A percentile compares a stretch with the other conserved stretches of the same genome.
These are phyloP conservation scores for Oryzias dopingdopingensis DNA, from an alignment of 2,797 vertebrate species.

Conservation along the genomic window DNA sequence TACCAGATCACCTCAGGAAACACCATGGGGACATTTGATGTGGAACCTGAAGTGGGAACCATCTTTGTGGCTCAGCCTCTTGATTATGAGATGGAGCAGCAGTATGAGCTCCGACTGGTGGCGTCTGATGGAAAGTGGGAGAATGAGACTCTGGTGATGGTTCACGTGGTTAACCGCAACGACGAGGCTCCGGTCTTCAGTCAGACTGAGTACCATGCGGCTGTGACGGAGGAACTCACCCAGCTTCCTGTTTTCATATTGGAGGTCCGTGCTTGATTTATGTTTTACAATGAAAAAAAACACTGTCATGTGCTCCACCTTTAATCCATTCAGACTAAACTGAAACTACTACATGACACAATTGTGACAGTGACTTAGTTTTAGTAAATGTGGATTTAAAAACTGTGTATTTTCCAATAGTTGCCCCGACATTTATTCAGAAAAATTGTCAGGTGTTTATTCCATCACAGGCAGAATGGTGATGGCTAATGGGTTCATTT, in stretches of 20 bases:
- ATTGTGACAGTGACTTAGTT: too few species aligned
- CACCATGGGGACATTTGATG: conserved; percentile 83
- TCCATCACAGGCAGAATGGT: too few species aligned
- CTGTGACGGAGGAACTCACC: conserved; percentile 81
- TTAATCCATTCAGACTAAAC: neutral
- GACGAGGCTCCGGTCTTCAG: conserved; percentile 88
- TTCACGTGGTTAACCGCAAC: conserved; percentile 84
- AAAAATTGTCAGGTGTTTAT: too few species aligned
- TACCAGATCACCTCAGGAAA: conserved; percentile 90
- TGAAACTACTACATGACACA: neutral
- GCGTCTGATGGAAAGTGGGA: conserved; percentile 93
- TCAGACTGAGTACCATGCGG: conserved; percentile 80
- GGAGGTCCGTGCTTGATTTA: conserved; percentile 71
- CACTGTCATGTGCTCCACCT: neutral
- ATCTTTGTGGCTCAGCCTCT: conserved; percentile 83
- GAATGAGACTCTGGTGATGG: conserved; percentile 82
- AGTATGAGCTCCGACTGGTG: conserved; percentile 82
- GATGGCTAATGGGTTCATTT: too few species aligned
- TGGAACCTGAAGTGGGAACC: conserved; percentile 85
- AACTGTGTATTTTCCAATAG: too few species aligned
- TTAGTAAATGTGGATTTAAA: too few species aligned
- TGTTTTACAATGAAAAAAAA: too few species aligned
- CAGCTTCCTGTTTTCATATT: conserved; percentile 82
- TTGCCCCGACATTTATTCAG: too few species aligned
- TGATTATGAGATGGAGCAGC: conserved; percentile 84